phyloP scores from a whole-genome alignment of 2,113 vertebrate species.

The Catagonus wagneri region DNA sequence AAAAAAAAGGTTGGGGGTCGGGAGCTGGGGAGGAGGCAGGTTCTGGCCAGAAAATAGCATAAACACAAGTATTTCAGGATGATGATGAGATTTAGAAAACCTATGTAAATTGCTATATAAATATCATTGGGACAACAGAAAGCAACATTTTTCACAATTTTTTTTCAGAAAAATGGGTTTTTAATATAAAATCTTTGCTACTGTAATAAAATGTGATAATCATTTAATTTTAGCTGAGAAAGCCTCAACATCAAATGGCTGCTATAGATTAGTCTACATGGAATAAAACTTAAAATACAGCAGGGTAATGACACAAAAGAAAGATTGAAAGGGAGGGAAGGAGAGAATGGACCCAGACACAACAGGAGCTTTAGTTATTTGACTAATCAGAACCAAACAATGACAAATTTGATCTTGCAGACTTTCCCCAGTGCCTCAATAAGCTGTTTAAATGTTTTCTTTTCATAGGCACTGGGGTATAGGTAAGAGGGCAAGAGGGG shows the following conservation, averaged over 20 bases:
- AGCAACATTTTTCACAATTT: background rate
- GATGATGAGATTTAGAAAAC: background rate
- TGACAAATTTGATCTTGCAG: background rate
- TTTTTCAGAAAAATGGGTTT: background rate
- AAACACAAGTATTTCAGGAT: background rate
- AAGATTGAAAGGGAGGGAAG: background rate
- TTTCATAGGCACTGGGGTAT: background rate
- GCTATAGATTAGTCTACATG: background rate
- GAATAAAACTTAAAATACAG: background rate
- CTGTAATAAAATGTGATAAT: background rate
- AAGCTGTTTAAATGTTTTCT: background rate
- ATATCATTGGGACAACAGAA: background rate
- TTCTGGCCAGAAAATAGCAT: background rate
- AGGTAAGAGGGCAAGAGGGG: background rate
- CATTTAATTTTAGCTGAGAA: background rate
- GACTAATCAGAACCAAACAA: background rate
- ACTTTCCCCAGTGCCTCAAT: background rate
- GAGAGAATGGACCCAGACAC: background rate
- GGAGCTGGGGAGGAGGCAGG: accelerated
- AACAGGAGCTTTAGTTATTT: background rate
- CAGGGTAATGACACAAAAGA: background rate
- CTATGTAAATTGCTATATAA: background rate
- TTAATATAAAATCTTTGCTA: background rate
- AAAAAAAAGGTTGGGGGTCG: accelerated
- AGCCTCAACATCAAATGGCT: background rate